Evolutionary conservation across 2,113 vertebrate genomes (phyloP).

Genomic region (Leuciscus idus): DNA sequence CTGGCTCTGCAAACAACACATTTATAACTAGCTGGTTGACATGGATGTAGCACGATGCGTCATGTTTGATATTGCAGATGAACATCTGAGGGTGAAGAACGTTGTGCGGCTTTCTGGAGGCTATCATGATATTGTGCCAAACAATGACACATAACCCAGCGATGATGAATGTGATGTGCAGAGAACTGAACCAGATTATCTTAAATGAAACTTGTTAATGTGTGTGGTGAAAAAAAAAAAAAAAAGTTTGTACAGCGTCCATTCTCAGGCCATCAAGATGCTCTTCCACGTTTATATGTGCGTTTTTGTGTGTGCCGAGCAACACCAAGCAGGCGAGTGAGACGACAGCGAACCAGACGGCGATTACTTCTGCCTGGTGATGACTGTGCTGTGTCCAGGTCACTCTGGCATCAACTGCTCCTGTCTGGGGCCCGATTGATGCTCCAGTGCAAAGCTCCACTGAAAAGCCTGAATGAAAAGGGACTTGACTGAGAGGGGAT

Average conservation of each 20-base stretch:
- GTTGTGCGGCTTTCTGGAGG: background rate
- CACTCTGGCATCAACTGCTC: slow-evolving; percentile 51
- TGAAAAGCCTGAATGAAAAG: slow-evolving; percentile 58
- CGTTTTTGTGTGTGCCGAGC: slow-evolving; percentile 18
- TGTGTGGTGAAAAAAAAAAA: background rate
- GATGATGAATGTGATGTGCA: slow-evolving; percentile 32
- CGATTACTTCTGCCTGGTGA: slow-evolving; percentile 28
- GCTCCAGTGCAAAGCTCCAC: slow-evolving; percentile 67
- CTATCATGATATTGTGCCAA: slow-evolving; percentile 3
- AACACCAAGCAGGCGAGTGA: slow-evolving; percentile 45
- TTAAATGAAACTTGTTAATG: slow-evolving; percentile 11
- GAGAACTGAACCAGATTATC: slow-evolving; percentile 7
- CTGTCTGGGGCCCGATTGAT: slow-evolving; percentile 47
- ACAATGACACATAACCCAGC: background rate
- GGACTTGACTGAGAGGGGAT: slow-evolving; percentile 49
- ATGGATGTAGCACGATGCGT: background rate
- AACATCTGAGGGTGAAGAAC: slow-evolving; percentile 13
- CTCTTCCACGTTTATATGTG: slow-evolving; percentile 31
- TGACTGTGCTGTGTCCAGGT: slow-evolving; percentile 48
- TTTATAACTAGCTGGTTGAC: slow-evolving; percentile 1
- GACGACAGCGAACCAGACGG: slow-evolving; percentile 18
- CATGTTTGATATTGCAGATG: slow-evolving; percentile 10
- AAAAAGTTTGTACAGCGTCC: slow-evolving; percentile 26
- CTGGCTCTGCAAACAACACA: slow-evolving; percentile 1
- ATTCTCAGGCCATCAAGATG: slow-evolving; percentile 7